These are phyloP conservation scores for Meriones unguiculatus DNA, from an alignment of 2,113 vertebrate species.

Conservation along the genomic window DNA sequence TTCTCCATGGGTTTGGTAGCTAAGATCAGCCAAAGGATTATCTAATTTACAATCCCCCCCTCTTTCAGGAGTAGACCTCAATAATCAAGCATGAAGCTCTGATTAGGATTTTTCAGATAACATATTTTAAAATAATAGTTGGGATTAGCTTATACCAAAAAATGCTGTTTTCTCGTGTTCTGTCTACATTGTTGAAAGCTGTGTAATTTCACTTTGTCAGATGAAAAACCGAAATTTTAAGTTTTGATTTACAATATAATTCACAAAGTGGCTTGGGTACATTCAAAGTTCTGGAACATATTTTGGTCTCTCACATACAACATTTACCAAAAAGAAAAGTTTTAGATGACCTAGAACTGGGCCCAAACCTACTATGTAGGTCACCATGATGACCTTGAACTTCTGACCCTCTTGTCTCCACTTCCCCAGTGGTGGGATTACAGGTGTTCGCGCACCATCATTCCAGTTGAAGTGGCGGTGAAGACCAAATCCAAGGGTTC, in stretches of 20 bases:
- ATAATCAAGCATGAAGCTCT: background rate
- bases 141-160: background rate
- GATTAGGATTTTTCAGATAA: background rate
- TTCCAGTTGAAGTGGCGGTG: background rate
- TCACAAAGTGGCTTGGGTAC: background rate
- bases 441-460: no score
- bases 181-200: background rate
- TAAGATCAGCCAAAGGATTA: background rate
- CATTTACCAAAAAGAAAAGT: background rate
- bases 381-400: background rate
- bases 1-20: background rate
- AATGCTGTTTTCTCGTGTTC: background rate
- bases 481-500: background rate
- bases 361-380: background rate
- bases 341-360: background rate
- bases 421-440: background rate
- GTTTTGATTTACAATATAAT: background rate
- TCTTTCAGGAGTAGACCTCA: background rate
- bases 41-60: background rate
- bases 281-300: background rate
- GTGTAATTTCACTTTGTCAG: background rate
- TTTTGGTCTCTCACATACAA: background rate
- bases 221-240: background rate
- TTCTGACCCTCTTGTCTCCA: background rate
- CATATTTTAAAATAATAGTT: constrained; percentile 30